Conservation (phyloP, 2,888 invertebrate species). For the Alitta virens region DNA sequence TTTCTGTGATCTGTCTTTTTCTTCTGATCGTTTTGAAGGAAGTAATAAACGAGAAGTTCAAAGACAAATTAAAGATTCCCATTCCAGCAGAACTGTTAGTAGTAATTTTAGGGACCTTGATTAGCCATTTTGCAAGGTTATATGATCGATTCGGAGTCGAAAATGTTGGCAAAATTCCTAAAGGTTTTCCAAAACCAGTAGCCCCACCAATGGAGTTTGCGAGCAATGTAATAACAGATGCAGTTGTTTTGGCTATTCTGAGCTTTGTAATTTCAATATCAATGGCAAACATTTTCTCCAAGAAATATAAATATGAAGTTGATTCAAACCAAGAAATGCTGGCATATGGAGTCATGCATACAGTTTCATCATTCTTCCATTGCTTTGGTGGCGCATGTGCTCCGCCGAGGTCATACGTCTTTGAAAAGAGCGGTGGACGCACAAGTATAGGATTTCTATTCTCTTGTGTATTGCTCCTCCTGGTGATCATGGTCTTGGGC, state of each 20-base stretch:
- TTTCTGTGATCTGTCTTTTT: slow-evolving; percentile 67
- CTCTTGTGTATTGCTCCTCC: slow-evolving; percentile 44
- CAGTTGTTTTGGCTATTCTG: slow-evolving; percentile 30
- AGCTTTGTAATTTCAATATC: slow-evolving; percentile 33
- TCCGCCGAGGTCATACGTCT: slow-evolving; percentile 51
- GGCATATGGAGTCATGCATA: slow-evolving; percentile 56
- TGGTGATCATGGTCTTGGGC: slow-evolving; percentile 48
- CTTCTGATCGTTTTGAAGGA: slow-evolving; percentile 62
- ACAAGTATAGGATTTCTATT: slow-evolving; percentile 45
- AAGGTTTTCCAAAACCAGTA: slow-evolving; percentile 42
- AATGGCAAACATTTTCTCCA: slow-evolving; percentile 33
- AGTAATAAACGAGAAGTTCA: slow-evolving; percentile 45
- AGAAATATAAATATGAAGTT: slow-evolving; percentile 30
- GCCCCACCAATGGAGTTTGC: slow-evolving; percentile 41
- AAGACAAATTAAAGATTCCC: slow-evolving; percentile 68
- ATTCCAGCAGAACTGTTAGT: slow-evolving; percentile 54
- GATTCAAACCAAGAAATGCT: slow-evolving; percentile 48
- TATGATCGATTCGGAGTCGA: slow-evolving; percentile 12
- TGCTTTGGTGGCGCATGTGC: slow-evolving; percentile 58
- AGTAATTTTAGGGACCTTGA: slow-evolving; percentile 41
- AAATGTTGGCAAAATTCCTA: slow-evolving; percentile 34
- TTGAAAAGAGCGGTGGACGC: slow-evolving; percentile 49
- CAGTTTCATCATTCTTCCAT: slow-evolving; percentile 53
- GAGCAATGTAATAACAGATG: slow-evolving; percentile 36
- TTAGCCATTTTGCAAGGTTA: slow-evolving; percentile 36